A percentile compares a stretch with the other conserved stretches of the same genome.
Evolutionary conservation across 2,888 invertebrate genomes (phyloP).

Genomic region (Ceriagrion tenellum): DNA sequence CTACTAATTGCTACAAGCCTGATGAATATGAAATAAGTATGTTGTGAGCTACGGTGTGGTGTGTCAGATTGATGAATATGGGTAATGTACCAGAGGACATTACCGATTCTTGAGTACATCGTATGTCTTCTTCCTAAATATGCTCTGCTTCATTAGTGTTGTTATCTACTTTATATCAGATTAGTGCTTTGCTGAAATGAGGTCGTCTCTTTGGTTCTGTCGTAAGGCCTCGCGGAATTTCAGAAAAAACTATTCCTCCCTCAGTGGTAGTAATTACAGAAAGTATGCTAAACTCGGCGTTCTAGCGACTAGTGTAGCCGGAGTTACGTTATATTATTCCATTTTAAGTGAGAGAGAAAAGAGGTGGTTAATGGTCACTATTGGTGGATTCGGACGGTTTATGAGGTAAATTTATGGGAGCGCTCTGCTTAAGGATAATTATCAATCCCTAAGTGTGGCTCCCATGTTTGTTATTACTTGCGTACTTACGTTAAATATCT

Average conservation of each 20-base stretch:
- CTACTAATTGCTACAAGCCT: no score
- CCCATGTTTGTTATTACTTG: no score
- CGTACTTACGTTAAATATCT: no score
- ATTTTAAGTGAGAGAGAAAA: slow-evolving; percentile 72
- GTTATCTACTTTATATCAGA: not conserved
- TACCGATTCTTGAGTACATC: no score
- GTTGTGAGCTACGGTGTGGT: no score
- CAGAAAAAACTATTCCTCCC: not conserved
- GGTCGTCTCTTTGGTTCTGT: not conserved
- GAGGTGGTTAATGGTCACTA: slow-evolving; percentile 73
- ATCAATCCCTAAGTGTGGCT: no score
- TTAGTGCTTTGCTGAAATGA: not conserved
- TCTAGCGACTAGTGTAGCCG: slow-evolving; percentile 55
- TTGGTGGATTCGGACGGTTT: slow-evolving; percentile 77
- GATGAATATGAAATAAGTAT: no score
- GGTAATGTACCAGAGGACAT: no score
- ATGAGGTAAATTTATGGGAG: slow-evolving; percentile 74
- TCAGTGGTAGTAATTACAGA: not conserved
- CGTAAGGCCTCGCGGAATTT: not conserved
- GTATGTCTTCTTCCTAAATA: no score
- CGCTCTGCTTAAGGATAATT: no score
- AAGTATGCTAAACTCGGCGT: slow-evolving; percentile 62
- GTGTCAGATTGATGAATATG: no score
- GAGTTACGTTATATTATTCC: slow-evolving; percentile 72
- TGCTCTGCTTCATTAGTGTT: not conserved